phyloP scores from a whole-genome alignment of 2,113 vertebrate genomes.

The Myrmecobius fasciatus region DNA sequence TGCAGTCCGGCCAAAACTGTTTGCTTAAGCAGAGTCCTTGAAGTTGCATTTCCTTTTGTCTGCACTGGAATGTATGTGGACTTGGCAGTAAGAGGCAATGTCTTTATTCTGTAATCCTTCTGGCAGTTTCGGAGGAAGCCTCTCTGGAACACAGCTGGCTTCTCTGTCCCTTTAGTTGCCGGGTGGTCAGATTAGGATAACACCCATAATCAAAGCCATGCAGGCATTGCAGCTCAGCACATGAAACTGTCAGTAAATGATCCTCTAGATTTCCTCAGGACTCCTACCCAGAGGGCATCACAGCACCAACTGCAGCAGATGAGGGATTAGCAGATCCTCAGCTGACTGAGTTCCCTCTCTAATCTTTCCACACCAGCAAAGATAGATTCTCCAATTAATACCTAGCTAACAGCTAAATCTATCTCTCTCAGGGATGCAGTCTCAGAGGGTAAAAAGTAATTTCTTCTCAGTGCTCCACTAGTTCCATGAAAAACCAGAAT shows the following conservation, averaged over 20 bases:
- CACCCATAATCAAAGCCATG: slow-evolving; percentile 51
- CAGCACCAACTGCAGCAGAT: not conserved
- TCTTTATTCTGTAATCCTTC: slow-evolving; percentile 44
- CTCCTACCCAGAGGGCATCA: not conserved
- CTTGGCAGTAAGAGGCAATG: slow-evolving; percentile 40
- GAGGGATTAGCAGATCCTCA: slow-evolving; percentile 6
- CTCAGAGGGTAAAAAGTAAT: not conserved
- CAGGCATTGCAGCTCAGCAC: slow-evolving; percentile 54
- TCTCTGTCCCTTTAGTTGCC: slow-evolving; percentile 28
- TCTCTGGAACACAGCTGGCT: slow-evolving; percentile 51
- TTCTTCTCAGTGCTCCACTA: not conserved
- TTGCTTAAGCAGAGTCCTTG: not conserved
- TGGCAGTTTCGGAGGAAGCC: slow-evolving; percentile 22
- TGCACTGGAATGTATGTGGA: slow-evolving; percentile 9
- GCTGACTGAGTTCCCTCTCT: not conserved
- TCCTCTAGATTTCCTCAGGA: slow-evolving; percentile 42
- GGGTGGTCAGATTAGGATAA: slow-evolving; percentile 67
- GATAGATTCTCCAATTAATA: slow-evolving; percentile 56
- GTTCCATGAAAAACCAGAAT: not conserved
- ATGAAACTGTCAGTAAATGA: not conserved
- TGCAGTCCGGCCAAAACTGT: not conserved
- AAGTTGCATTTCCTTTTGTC: slow-evolving; percentile 21
- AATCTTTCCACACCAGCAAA: slow-evolving; percentile 26
- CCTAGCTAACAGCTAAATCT: slow-evolving; percentile 21
- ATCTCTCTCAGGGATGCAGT: slow-evolving; percentile 20